phyloP scores from a whole-genome alignment of 2,113 vertebrate species.

The Calyptommatus sinebrachiatus region DNA sequence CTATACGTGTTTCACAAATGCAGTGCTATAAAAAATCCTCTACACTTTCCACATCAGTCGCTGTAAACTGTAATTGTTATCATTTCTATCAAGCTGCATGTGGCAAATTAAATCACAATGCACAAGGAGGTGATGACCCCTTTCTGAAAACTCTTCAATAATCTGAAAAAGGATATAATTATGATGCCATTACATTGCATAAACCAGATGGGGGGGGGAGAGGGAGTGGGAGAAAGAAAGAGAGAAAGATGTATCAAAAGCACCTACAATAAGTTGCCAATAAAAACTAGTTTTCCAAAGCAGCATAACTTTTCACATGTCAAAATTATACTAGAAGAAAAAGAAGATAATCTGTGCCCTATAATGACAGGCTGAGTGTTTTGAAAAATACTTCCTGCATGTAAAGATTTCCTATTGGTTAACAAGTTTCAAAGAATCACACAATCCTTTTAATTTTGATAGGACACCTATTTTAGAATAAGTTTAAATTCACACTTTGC shows the following conservation, averaged over 20 bases:
- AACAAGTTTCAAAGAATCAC: background rate
- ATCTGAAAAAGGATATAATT: slow-evolving; percentile 10
- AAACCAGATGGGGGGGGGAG: background rate
- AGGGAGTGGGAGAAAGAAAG: background rate
- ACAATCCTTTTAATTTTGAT: background rate
- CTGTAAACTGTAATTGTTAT: slow-evolving; percentile 9
- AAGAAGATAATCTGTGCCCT: background rate
- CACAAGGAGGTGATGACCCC: slow-evolving; percentile 3
- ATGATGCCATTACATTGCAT: background rate
- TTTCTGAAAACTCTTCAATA: slow-evolving; percentile 4
- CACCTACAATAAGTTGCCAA: background rate
- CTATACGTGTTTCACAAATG: background rate
- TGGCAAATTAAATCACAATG: slow-evolving; percentile 23
- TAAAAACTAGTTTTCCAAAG: background rate
- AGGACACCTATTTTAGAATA: background rate
- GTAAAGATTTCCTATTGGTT: background rate
- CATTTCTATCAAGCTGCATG: background rate
- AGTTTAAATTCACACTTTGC: background rate
- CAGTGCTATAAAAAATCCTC: background rate
- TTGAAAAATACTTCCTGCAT: background rate
- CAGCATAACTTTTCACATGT: background rate
- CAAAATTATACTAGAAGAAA: slow-evolving; percentile 5
- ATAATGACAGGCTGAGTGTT: background rate
- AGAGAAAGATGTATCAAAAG: background rate
- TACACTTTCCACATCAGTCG: background rate